Base-by-base conservation (phyloP, 2,888 invertebrate genomes). In the Brassicogethes aeneus region DNA sequence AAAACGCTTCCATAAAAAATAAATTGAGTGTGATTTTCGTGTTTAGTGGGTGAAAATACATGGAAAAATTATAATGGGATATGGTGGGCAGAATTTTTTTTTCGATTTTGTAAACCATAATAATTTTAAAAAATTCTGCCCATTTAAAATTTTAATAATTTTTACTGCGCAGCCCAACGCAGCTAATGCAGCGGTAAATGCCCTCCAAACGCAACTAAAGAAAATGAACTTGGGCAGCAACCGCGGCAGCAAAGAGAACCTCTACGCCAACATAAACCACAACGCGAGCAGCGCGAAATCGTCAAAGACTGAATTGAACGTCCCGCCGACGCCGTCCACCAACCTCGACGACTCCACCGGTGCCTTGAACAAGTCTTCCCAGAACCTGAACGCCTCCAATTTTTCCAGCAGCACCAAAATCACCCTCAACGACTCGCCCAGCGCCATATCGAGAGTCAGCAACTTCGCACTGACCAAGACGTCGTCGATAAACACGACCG, bases 241-340 rank as follows among this genome's bases (percentile, higher is more conserved):
- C 7, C 50, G 51, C 41, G 49, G 48, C 16, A 60, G 57, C 39
- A 59, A 59, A 44, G 68, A 69, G 50, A 65, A 60, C 43, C 42
- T 66, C 15, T 69, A 68, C 44, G 66, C 62, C 15, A 66, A 65
- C 41, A 57, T 65, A 17, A 53, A 57, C 33, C 44, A 37, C 39
- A 35, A 15, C 34, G 31, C 37, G 17, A 41, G 17, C 15, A 41
- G 17, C 15, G 37, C 46, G 8, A 54, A 53, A 37, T 52, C 56
- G 2, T 55, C 57, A n/a, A 56, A 52, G 44, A 51, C 50, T 14
- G 55, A 57, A 16, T 33, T 56, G 32, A 32, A 13, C 32, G 14
- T 12, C 13, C 10, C 7, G 5, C 32, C 32, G 7, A 5, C 7
- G 5, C 32, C 32, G 7, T 3, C 45, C 5, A 44, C 43, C 7